Evolutionary conservation across 1,140 invertebrate genomes (phyloP), one percentile per base, ranked within the genome.

Genomic region (Latrodectus geometricus): DNA sequence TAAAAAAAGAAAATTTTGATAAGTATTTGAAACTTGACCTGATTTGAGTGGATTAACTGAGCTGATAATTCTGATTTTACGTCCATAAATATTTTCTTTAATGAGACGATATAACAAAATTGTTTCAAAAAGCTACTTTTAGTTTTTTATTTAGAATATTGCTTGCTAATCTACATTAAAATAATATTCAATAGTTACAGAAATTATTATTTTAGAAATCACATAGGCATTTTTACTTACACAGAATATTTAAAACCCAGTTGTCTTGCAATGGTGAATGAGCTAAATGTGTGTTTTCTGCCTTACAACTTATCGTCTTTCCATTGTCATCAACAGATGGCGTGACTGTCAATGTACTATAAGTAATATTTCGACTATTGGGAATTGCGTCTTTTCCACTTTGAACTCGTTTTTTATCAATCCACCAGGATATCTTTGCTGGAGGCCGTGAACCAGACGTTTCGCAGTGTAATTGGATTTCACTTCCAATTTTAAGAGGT

Each of bases 221-320:
- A 35, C 35, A 3, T 5, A 35, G 5, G 5, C 35, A 35, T 5
- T 35, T 35, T 35, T 35, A 92, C 93, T 93, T 90, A 94, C 93
- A 94, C 52, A 93, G 91, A 21, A 94, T 93, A 88, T 93, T 92
- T 23, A 94, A 90, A 89, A 91, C 91, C 92, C 92, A 92, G 61
- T 91, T 92, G 89, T 97, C 96, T 91, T 96, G 95, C 50, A 96
- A 93, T 56, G 94, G 93, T 88, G 95, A 95, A 88, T 92, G 93
- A n/a, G 89, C 66, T 21, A 88, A 65, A 61, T 49, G 72, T 4
- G 50, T 80, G 56, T 89, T 88, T 73, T 89, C 87, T 35, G 86
- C 89, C 72, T 88, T 75, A 61, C 89, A 90, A 49, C 77, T 72
- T 14, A 90, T 68, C 11, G 50, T 69, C 72, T 85, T 89, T 12